Conservation (phyloP, 2,888 invertebrate genomes). For the Perithous albicinctus region DNA sequence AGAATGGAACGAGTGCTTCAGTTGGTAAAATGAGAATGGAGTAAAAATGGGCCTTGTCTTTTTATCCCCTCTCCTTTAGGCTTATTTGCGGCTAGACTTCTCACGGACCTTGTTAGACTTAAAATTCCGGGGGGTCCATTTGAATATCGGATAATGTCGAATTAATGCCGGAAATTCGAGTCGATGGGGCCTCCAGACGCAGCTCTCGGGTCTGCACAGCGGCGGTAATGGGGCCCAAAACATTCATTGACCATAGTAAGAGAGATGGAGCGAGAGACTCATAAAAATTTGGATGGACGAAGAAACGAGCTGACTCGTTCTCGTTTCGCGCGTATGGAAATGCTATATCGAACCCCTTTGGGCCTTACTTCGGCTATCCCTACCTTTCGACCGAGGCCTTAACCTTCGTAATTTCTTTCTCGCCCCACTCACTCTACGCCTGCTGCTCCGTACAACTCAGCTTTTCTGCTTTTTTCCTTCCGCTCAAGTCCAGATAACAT, state of each 20-base stretch:
- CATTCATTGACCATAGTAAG: constrained; percentile 52
- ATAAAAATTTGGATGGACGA: constrained; percentile 67
- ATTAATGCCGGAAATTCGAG: constrained; percentile 84
- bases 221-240: constrained; percentile 64
- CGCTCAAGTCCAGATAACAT: constrained; percentile 49
- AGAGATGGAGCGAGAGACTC: constrained; percentile 37
- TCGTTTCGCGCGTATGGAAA: constrained; percentile 70
- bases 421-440: constrained; percentile 19
- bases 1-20: constrained; percentile 44
- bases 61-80: constrained; percentile 3
- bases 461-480: constrained; percentile 53
- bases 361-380: constrained; percentile 36
- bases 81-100: constrained; percentile 51
- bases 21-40: constrained; percentile 18
- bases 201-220: constrained; percentile 52
- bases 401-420: constrained; percentile 53
- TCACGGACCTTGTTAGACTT: constrained; percentile 79
- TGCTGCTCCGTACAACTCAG: constrained; percentile 3
- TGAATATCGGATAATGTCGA: constrained; percentile 84
- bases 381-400: background rate
- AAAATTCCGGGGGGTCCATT: constrained; percentile 82
- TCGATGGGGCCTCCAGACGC: constrained; percentile 72
- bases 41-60: constrained; percentile 67
- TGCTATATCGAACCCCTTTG: constrained; percentile 60
- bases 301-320: constrained; percentile 66